phyloP scores from a whole-genome alignment of 1,140 invertebrate species.

The Aricia agestis region DNA sequence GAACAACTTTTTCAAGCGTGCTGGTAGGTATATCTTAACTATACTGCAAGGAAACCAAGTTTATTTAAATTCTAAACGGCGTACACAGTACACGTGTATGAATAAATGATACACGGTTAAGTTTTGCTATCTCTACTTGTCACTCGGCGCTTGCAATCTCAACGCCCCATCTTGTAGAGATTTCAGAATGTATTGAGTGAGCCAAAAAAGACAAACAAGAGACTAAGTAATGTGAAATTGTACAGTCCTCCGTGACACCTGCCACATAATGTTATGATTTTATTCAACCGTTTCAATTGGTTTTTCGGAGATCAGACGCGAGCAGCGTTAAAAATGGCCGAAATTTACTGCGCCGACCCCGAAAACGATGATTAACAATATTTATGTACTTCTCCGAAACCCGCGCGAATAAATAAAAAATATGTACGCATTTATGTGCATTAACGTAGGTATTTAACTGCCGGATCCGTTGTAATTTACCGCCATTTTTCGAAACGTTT shows the following conservation, averaged over 20 bases:
- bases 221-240: conserved; percentile 56
- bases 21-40: too few relatives aligned
- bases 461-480: background rate
- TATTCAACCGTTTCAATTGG: conserved; percentile 51
- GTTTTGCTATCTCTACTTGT: conserved; percentile 47
- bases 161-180: conserved; percentile 55
- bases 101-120: conserved; percentile 14
- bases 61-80: too few relatives aligned
- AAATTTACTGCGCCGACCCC: conserved; percentile 44
- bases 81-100: background rate
- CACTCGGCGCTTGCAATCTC: conserved; percentile 60
- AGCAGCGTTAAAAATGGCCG: conserved; percentile 66
- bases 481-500: background rate
- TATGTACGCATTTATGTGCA: conserved; percentile 11
- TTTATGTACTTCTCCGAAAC: conserved; percentile 1
- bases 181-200: conserved; percentile 53
- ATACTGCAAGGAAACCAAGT: too few relatives aligned
- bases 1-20: too few relatives aligned
- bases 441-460: conserved; percentile 2
- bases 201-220: conserved; percentile 55
- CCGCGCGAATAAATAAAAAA: conserved; percentile 20
- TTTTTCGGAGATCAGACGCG: conserved; percentile 57
- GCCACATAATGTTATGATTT: conserved; percentile 60
- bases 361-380: conserved; percentile 49
- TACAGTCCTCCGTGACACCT: conserved; percentile 45